phyloP scores from a whole-genome alignment of 2,113 vertebrate species.

The Lutjanus erythropterus region DNA sequence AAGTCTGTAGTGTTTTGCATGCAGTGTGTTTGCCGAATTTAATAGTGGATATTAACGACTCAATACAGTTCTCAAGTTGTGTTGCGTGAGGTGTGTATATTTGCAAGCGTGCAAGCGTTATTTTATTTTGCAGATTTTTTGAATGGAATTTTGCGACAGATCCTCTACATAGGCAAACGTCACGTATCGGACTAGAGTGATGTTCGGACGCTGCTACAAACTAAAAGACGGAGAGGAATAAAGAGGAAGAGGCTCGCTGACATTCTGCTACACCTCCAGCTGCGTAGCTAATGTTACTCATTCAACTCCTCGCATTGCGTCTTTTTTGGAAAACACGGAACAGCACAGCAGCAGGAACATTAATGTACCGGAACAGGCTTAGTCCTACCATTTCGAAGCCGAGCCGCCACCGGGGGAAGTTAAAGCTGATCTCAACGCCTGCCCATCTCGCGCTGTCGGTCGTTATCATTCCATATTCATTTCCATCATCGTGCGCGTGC shows the following conservation, averaged over 20 bases:
- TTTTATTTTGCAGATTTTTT: conserved; percentile 27
- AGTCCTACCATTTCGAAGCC: conserved; percentile 86
- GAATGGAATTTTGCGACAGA: conserved; percentile 26
- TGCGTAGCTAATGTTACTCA: conserved; percentile 59
- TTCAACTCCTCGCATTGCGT: conserved; percentile 72
- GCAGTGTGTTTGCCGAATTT: conserved; percentile 28
- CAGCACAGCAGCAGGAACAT: conserved; percentile 61
- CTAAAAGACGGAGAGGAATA: conserved; percentile 11
- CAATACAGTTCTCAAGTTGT: rapidly evolving
- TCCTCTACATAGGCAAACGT: conserved; percentile 11
- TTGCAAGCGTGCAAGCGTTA: not conserved
- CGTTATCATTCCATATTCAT: conserved; percentile 75
- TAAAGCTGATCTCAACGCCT: conserved; percentile 78
- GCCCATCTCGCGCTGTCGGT: conserved; percentile 77
- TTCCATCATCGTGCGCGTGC: conserved; percentile 64
- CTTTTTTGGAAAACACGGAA: conserved; percentile 62
- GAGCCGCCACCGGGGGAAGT: conserved; percentile 79
- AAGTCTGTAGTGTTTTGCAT: not conserved
- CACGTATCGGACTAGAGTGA: not conserved
- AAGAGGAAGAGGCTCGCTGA: not conserved
- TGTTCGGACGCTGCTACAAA: conserved; percentile 27
- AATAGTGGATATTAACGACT: not conserved
- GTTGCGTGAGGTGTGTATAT: not conserved
- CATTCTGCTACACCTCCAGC: conserved; percentile 60
- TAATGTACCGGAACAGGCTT: conserved; percentile 63